These are phyloP conservation scores for Nasalis larvatus DNA, from an alignment of 2,113 vertebrate species.

Conservation along the genomic window DNA sequence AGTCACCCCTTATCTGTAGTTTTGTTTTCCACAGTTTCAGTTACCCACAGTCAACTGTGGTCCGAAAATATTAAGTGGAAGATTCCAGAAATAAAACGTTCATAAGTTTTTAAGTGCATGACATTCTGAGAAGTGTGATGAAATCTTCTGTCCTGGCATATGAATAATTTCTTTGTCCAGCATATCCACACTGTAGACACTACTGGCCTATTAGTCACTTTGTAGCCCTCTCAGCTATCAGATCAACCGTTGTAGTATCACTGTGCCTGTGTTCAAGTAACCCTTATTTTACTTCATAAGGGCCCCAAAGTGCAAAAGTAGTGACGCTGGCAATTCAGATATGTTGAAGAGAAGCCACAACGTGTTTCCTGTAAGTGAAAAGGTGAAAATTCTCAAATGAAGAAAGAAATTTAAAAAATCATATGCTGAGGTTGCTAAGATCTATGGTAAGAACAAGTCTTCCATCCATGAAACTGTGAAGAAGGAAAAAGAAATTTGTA, in stretches of 20 bases:
- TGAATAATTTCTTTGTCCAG: background rate
- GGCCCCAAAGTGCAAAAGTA: background rate
- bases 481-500: background rate
- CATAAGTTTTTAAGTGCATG: background rate
- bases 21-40: background rate
- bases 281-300: background rate
- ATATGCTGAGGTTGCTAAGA: background rate
- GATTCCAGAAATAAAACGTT: background rate
- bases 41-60: background rate
- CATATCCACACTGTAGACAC: background rate
- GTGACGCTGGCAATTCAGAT: background rate
- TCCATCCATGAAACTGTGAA: background rate
- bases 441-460: background rate
- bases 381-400: background rate
- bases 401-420: background rate
- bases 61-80: background rate
- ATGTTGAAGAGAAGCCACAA: background rate
- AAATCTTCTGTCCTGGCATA: background rate
- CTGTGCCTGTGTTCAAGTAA: background rate
- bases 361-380: background rate
- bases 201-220: background rate
- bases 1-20: background rate
- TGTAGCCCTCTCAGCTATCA: background rate
- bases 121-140: background rate
- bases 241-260: background rate